Evolutionary conservation across 2,797 vertebrate genomes (phyloP), one percentile per base, ranked within the genome.

Genomic region (Otolemur crassicaudatus): DNA sequence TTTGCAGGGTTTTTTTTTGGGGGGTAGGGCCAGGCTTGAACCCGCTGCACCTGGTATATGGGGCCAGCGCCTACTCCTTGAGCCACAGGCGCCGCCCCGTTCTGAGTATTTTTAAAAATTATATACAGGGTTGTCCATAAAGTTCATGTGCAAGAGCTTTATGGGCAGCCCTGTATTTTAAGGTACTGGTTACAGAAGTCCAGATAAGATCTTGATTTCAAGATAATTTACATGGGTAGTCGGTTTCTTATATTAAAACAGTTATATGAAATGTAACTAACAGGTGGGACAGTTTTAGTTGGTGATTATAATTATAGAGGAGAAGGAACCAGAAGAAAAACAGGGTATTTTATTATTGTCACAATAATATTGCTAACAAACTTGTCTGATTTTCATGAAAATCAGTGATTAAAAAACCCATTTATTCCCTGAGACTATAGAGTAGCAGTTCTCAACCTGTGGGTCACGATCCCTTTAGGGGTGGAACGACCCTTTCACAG

Each of bases 341-440:
- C 67, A 1, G 23, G 43, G 12, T 40, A 63, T 87, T 95, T 93
- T 96, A 53, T 84, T 95, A n/a, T 84, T 96, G 88, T 56, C 49
- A 37, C 13, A 53, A 87, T 19, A n/a, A 56, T 90, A 89, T 72
- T 94, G 58, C 34, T 94, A 94, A 95, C 43, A 79, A 81, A 77
- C 23, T 3, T 3, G 4, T 94, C 80, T 96, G 65, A 70, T 81
- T 95, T 96, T 95, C 94, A 93, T 95, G 83, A 93, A 96, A 97
- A 82, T 92, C n/a, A 67, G 19, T 93, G 72, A 94, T 93, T 95
- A 34, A 88, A 76, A 72, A 87, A 58, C 89, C 53, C 27, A 23
- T 46, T 67, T 91, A 76, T 40, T 93, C 94, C 49, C 73, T 94
- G 80, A 91, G 70, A 46, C 60, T 63, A 31, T 73, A 96, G 89